A percentile compares a stretch with the other conserved stretches of the same genome.
Conservation (phyloP, 2,113 vertebrate genomes). For the Glareola pratincola region DNA sequence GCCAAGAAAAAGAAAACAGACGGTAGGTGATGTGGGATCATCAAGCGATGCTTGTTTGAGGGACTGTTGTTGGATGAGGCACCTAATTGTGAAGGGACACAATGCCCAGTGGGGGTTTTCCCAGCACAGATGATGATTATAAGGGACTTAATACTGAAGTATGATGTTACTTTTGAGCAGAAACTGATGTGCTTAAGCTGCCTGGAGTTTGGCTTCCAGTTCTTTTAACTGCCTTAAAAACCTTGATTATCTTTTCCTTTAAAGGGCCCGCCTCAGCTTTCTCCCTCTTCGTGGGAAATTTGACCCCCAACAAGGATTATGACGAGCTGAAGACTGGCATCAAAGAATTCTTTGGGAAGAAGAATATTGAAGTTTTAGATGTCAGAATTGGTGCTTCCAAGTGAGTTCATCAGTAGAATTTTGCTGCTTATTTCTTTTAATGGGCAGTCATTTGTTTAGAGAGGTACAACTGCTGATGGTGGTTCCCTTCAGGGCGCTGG, state of each 20-base stretch:
- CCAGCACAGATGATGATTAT: slow-evolving; percentile 73
- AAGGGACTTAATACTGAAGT: slow-evolving; percentile 87
- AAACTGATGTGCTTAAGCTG: slow-evolving; percentile 72
- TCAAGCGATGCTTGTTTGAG: too few species aligned
- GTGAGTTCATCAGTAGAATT: slow-evolving; percentile 68
- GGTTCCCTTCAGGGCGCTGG: background rate
- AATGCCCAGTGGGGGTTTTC: background rate
- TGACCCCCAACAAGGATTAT: slow-evolving; percentile 81
- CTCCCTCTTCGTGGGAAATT: slow-evolving; percentile 87
- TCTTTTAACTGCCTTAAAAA: background rate
- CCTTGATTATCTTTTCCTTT: background rate
- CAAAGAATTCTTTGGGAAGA: slow-evolving; percentile 88
- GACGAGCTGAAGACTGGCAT: slow-evolving; percentile 85
- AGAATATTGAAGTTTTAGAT: slow-evolving; percentile 80
- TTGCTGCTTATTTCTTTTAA: background rate
- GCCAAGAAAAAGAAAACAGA: slow-evolving; percentile 78
- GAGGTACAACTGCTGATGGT: background rate
- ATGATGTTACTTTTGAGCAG: slow-evolving; percentile 70
- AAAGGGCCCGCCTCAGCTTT: slow-evolving; percentile 68
- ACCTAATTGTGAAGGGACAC: background rate
- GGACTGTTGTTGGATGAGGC: background rate
- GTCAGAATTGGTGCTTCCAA: slow-evolving; percentile 86
- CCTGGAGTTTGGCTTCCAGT: background rate
- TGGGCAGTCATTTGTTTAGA: background rate
- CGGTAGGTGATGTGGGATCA: background rate